A percentile compares a stretch with the other conserved stretches of the same genome.
phyloP scores from a whole-genome alignment of 2,113 vertebrate genomes.

The Vireo altiloquus region DNA sequence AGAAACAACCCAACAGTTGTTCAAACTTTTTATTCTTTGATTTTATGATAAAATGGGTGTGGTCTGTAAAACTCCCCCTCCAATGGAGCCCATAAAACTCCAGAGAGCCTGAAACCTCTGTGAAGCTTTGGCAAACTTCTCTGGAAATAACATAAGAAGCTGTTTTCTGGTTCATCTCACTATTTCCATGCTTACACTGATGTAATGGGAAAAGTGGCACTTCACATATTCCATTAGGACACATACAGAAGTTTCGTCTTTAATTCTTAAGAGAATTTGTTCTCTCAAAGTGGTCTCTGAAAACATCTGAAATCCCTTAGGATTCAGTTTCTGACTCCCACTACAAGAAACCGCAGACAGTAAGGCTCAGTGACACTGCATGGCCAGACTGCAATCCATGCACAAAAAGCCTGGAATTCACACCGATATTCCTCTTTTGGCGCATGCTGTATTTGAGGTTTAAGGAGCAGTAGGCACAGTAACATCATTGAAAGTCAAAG shows the following conservation, averaged over 20 bases:
- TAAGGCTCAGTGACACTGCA: background rate
- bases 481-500: background rate
- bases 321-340: background rate
- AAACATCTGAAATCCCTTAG: background rate
- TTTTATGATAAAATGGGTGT: slow-evolving; percentile 18
- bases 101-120: slow-evolving; percentile 27
- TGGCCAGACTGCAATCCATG: background rate
- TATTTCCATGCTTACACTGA: slow-evolving; percentile 54
- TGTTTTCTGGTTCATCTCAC: slow-evolving; percentile 50
- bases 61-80: slow-evolving; percentile 4
- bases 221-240: slow-evolving; percentile 28
- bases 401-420: background rate
- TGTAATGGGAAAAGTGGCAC: slow-evolving; percentile 52
- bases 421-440: background rate
- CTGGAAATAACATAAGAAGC: slow-evolving; percentile 53
- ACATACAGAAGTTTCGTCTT: background rate
- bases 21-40: background rate
- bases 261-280: background rate
- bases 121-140: slow-evolving; percentile 47
- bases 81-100: slow-evolving; percentile 23
- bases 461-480: background rate
- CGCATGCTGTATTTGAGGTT: background rate
- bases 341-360: background rate
- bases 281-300: background rate
- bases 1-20: background rate